Evolutionary conservation across 2,888 invertebrate species (phyloP), one percentile per base, ranked within the genome.

Genomic region (Melanostoma scalare): DNA sequence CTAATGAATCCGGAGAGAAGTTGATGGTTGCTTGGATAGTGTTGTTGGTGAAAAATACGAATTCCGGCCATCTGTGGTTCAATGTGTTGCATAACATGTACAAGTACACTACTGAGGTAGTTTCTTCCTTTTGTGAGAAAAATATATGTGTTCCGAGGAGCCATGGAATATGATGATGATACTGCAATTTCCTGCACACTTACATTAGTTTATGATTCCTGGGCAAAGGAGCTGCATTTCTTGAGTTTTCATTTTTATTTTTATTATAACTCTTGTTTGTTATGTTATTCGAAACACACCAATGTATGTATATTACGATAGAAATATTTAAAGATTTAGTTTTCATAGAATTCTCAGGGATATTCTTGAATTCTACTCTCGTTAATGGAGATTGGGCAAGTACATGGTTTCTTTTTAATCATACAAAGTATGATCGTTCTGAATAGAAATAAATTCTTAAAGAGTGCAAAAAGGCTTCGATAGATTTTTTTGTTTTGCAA

Each of bases 1-100:
- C 80, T 80, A 80, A 80, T 80, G 75, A 80, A 80, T 80, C 63
- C 58, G 63, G 38, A 33, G 63, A 61, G 58, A 42, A 9, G 44
- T 35, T 61, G 48, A 65, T 74, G 75, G 52, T 9, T 50, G 58
- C 33, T 30, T 20, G 42, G 74, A 74, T 74, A 58, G 58, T 44
- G 67, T 50, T 74, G 38, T 42, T 55, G 68, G 50, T 44, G 48
- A 68, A 55, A 68, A 68, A 61, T 53, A 61, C 44, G 53, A 61
- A 68, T 61, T 76, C 77, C 63, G 56, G 44, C 48, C 60, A 46
- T 60, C 53, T 67, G 60, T 55, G 78, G 67, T 68, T 73, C 38
- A 46, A 44, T 50, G 46, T 65, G 50, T n/a, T 46, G 46, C 44
- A 52, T 44, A 52, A 38, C 50, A 50, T 50, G 38, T 38, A 63